phyloP scores from a whole-genome alignment of 2,888 invertebrate species.

The Clitarchus hookeri region DNA sequence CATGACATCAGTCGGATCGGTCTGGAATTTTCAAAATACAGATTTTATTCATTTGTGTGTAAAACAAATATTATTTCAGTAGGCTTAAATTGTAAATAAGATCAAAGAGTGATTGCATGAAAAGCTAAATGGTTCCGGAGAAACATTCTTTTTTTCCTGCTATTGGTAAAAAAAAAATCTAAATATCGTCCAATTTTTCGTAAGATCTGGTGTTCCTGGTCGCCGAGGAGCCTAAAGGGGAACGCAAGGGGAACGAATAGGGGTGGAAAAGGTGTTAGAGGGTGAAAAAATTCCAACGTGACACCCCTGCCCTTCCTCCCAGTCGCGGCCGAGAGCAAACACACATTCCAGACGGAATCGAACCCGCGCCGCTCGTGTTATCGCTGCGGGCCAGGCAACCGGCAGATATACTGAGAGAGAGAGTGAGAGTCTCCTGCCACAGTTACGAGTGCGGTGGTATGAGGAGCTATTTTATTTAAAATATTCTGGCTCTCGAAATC shows the following conservation, averaged over 20 bases:
- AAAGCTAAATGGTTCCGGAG: too few relatives aligned
- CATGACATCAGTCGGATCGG: too few relatives aligned
- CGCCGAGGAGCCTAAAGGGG: not conserved
- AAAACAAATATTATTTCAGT: too few relatives aligned
- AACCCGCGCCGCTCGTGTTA: not conserved
- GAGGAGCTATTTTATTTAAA: slow-evolving; percentile 4
- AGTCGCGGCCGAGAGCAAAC: not conserved
- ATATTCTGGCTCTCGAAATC: not conserved
- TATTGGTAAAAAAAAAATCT: too few relatives aligned
- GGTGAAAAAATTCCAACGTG: too few relatives aligned
- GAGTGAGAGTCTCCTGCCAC: not conserved
- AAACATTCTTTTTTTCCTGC: too few relatives aligned
- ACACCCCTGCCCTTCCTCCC: not conserved
- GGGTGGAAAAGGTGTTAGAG: not conserved
- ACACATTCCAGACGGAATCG: not conserved
- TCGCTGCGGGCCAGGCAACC: not conserved
- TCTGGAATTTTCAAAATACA: too few relatives aligned
- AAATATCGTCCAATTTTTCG: too few relatives aligned
- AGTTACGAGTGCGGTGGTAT: not conserved
- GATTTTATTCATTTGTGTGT: too few relatives aligned
- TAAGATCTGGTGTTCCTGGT: too few relatives aligned
- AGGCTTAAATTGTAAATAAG: too few relatives aligned
- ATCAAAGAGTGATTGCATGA: too few relatives aligned
- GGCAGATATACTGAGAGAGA: not conserved
- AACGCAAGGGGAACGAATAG: not conserved